Conservation (phyloP, 2,113 vertebrate genomes). For the Fregetta grallaria region DNA sequence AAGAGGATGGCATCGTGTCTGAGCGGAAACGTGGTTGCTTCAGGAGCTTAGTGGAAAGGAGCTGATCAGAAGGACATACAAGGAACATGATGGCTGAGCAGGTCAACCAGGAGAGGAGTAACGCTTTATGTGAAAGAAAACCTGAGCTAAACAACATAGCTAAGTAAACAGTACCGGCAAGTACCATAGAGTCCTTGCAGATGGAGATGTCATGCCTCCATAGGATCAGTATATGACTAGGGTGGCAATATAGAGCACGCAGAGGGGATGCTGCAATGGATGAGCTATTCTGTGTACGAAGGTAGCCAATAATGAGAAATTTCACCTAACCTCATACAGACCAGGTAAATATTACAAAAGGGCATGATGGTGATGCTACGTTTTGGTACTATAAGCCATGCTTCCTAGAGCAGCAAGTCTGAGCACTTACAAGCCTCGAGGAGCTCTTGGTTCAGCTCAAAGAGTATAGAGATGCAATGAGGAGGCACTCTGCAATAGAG, state of each 20-base stretch:
- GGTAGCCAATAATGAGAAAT: neutral
- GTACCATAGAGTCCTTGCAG: neutral
- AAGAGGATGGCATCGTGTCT: fast-evolving
- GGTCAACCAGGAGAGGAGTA: neutral
- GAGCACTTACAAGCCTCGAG: neutral
- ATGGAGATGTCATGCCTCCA: neutral
- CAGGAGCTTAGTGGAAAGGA: neutral
- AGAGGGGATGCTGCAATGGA: neutral
- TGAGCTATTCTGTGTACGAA: neutral
- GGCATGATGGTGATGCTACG: neutral
- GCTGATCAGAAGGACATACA: neutral
- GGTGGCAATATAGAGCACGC: neutral
- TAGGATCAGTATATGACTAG: neutral
- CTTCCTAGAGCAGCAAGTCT: neutral
- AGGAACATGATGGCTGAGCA: neutral
- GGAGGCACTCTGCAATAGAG: neutral
- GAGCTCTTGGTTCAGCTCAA: neutral
- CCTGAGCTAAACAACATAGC: neutral
- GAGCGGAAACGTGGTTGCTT: neutral
- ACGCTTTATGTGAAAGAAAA: neutral
- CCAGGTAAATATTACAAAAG: neutral
- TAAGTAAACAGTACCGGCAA: neutral
- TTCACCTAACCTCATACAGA: neutral
- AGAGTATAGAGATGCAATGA: neutral
- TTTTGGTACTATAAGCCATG: neutral